Percentiles rank a stretch among this genome's conserved stretches.
Conservation (phyloP, 2,113 vertebrate genomes). For the Salvelinus alpinus region DNA sequence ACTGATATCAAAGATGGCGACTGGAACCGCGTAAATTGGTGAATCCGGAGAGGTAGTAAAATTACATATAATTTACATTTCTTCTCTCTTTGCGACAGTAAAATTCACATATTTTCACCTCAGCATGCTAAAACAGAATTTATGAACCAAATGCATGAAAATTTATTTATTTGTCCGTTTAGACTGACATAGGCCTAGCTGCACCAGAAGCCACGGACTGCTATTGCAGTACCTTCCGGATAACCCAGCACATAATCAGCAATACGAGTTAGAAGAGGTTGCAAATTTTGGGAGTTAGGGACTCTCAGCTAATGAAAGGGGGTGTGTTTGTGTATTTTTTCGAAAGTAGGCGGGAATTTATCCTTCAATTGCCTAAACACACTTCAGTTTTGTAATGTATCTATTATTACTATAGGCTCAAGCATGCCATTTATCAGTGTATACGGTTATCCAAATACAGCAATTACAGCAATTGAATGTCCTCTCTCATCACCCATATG, state of each 20-base stretch:
- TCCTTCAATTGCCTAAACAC: slow-evolving; percentile 23
- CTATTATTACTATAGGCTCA: too few species aligned
- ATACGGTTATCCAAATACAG: too few species aligned
- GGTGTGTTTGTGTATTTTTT: slow-evolving; percentile 76
- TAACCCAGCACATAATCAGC: slow-evolving; percentile 17
- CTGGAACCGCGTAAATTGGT: slow-evolving; percentile 71
- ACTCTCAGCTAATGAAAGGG: slow-evolving; percentile 60
- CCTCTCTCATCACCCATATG: too few species aligned
- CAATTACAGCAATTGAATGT: too few species aligned
- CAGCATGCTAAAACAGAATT: background rate
- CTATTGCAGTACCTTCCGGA: slow-evolving; percentile 16
- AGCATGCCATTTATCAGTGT: too few species aligned
- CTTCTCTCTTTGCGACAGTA: background rate
- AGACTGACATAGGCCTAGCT: slow-evolving; percentile 46
- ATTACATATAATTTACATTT: slow-evolving; percentile 20
- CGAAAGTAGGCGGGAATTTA: slow-evolving; percentile 76
- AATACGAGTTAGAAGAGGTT: background rate
- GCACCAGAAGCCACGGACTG: slow-evolving; percentile 51
- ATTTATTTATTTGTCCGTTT: background rate
- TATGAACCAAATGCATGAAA: slow-evolving; percentile 10
- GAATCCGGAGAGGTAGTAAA: slow-evolving; percentile 63
- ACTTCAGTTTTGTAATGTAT: too few species aligned
- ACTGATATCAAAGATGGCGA: slow-evolving; percentile 75
- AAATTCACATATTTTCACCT: background rate
- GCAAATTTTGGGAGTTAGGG: slow-evolving; percentile 29